Conservation (phyloP, 2,113 vertebrate genomes). For the Tichodroma muraria region DNA sequence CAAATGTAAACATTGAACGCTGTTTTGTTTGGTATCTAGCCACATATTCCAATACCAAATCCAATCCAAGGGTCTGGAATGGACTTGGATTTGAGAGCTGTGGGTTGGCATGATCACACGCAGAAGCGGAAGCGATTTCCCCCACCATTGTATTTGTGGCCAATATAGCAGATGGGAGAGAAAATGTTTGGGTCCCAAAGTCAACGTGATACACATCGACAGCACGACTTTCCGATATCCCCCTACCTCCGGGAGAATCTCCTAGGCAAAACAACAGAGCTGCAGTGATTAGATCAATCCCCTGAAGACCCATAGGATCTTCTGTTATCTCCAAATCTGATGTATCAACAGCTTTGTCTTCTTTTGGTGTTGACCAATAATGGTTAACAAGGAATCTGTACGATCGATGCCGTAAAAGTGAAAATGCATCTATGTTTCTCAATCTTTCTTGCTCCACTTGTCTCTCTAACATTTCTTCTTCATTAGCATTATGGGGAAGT, state of each 20-base stretch:
- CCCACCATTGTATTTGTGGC: slow-evolving; percentile 96
- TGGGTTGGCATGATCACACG: slow-evolving; percentile 93
- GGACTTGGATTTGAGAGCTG: slow-evolving; percentile 94
- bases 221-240: slow-evolving; percentile 88
- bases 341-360: slow-evolving; percentile 93
- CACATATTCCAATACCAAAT: slow-evolving; percentile 89
- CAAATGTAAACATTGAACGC: slow-evolving; percentile 96
- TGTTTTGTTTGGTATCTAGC: slow-evolving; percentile 97
- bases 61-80: slow-evolving; percentile 89
- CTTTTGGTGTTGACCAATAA: slow-evolving; percentile 73
- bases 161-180: slow-evolving; percentile 90
- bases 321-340: slow-evolving; percentile 89
- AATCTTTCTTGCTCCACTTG: slow-evolving; percentile 76
- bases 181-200: slow-evolving; percentile 96
- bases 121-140: slow-evolving; percentile 94
- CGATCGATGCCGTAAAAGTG: slow-evolving; percentile 70
- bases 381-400: slow-evolving; percentile 73
- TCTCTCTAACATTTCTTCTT: slow-evolving; percentile 67
- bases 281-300: slow-evolving; percentile 93
- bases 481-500: slow-evolving; percentile 71
- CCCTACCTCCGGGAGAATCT: slow-evolving; percentile 88
- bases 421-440: slow-evolving; percentile 71
- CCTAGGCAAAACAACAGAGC: slow-evolving; percentile 93
- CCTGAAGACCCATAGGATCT: slow-evolving; percentile 90
- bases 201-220: slow-evolving; percentile 83